Evolutionary conservation across 2,113 vertebrate genomes (phyloP).

Genomic region (Nibea coibor): DNA sequence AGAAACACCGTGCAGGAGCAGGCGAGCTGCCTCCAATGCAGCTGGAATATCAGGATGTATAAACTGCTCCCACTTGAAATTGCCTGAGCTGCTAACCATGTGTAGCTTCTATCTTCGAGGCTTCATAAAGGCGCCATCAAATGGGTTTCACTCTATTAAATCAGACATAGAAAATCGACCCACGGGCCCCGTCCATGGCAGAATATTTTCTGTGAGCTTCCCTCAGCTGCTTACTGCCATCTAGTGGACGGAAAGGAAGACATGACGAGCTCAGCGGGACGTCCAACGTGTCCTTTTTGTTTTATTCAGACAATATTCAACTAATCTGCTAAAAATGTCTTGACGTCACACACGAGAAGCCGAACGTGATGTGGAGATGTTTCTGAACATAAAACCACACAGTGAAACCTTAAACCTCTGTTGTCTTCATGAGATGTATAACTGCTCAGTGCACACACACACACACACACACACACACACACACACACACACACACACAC

Average conservation of each 20-base stretch:
- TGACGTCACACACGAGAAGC: not conserved
- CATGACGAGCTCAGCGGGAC: not conserved
- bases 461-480: not conserved
- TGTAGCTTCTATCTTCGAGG: not conserved
- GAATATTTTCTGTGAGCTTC: not conserved
- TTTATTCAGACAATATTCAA: not conserved
- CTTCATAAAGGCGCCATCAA: not conserved
- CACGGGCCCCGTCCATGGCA: not conserved
- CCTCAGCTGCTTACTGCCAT: slow-evolving; percentile 13
- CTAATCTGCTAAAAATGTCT: not conserved
- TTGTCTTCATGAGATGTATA: not conserved
- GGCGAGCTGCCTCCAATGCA: not conserved
- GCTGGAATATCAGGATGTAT: not conserved
- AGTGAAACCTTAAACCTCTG: slow-evolving; percentile 11
- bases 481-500: no score
- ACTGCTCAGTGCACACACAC: not conserved
- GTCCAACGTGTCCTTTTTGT: not conserved
- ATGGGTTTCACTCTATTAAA: slow-evolving; percentile 1
- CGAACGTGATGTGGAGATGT: not conserved
- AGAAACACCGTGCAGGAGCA: not conserved
- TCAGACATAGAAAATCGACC: not conserved
- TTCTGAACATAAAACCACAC: not conserved
- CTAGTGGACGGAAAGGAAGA: slow-evolving; percentile 10
- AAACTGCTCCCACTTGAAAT: not conserved
- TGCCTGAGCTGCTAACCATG: not conserved